phyloP scores from a whole-genome alignment of 2,888 invertebrate genomes.

The Andrena bucephala region DNA sequence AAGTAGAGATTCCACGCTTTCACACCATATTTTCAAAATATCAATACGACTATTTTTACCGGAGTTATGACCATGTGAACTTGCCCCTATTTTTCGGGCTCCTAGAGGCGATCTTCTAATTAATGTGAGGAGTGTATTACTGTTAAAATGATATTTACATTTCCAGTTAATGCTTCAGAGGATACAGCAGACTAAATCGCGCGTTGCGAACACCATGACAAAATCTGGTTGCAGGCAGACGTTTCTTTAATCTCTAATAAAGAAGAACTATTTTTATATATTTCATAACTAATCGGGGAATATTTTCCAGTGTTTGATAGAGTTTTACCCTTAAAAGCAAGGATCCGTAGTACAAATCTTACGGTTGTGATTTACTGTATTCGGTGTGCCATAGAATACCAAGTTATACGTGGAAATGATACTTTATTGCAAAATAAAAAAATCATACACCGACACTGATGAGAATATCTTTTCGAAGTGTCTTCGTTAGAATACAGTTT shows the following conservation, averaged over 20 bases:
- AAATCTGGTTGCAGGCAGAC: slow-evolving; percentile 75
- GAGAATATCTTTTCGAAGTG: slow-evolving; percentile 7
- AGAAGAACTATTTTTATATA: slow-evolving; percentile 52
- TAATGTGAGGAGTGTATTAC: neutral
- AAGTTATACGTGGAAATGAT: slow-evolving; percentile 4
- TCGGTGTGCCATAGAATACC: slow-evolving; percentile 13
- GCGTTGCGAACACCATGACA: slow-evolving; percentile 67
- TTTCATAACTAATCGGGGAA: neutral
- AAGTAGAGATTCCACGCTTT: no score
- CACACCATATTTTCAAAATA: no score
- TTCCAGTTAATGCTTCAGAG: slow-evolving; percentile 78
- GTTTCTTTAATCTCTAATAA: slow-evolving; percentile 64
- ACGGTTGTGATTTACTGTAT: slow-evolving; percentile 7
- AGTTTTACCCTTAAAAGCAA: slow-evolving; percentile 1
- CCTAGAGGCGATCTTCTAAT: no score
- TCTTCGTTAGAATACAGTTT: neutral
- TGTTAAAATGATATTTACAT: slow-evolving; percentile 24
- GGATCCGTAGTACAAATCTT: slow-evolving; percentile 16
- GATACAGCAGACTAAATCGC: slow-evolving; percentile 79
- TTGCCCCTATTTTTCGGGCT: no score
- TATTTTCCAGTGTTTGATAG: slow-evolving; percentile 5
- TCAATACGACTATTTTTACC: no score
- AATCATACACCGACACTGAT: slow-evolving; percentile 4
- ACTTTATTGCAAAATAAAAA: slow-evolving; percentile 11
- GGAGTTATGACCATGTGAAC: no score